Conservation (phyloP, 2,888 invertebrate genomes). For the Euzetes globulus region DNA sequence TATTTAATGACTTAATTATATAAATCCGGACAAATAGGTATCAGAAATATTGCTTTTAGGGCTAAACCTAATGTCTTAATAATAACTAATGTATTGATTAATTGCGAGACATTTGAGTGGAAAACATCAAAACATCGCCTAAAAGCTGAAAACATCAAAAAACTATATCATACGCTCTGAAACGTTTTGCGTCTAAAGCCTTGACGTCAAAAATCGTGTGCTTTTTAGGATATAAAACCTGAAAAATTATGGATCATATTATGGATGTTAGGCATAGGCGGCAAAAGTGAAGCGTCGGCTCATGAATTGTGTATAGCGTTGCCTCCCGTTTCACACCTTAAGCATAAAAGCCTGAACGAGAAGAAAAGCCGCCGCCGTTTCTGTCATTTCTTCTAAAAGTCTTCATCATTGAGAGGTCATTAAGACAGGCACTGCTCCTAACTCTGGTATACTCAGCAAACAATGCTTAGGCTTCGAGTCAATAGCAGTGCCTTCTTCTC, state of each 20-base stretch:
- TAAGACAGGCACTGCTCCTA: conserved; percentile 14
- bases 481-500: neutral
- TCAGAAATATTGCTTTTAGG: neutral
- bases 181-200: neutral
- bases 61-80: conserved; percentile 19
- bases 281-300: conserved; percentile 11
- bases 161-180: conserved; percentile 4
- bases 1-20: conserved; percentile 27
- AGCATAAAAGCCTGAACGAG: conserved; percentile 10
- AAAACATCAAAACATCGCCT: conserved; percentile 19
- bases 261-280: conserved; percentile 17
- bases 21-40: neutral
- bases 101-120: conserved; percentile 1
- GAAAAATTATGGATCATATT: conserved; percentile 18
- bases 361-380: conserved; percentile 17
- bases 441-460: neutral
- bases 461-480: neutral
- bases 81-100: conserved; percentile 9
- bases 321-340: conserved; percentile 30
- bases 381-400: neutral
- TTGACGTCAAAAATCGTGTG: neutral
- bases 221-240: conserved; percentile 24
- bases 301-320: conserved; percentile 21
- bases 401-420: conserved; percentile 21
- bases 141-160: neutral